Conservation (phyloP, 2,797 vertebrate species). For the Ataeniobius toweri region DNA sequence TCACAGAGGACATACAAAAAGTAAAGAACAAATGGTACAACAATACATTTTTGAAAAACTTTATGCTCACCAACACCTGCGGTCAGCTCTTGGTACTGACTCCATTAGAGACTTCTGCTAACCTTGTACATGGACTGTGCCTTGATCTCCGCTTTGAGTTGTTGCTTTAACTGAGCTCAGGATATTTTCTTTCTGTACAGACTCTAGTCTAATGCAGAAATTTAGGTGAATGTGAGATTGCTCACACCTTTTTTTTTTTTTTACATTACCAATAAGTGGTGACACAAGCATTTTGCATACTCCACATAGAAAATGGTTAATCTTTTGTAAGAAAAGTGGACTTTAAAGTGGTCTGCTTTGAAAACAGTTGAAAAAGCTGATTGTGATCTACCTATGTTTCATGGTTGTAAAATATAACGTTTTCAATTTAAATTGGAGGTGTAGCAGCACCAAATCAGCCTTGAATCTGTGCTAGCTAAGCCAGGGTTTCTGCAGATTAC, state of each 20-base stretch:
- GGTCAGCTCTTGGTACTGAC: not conserved
- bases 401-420: not conserved
- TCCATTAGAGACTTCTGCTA: not conserved
- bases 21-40: not conserved
- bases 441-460: not conserved
- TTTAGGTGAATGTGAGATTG: not conserved
- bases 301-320: not conserved
- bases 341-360: not conserved
- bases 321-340: not conserved
- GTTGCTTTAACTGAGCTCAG: not conserved
- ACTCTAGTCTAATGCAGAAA: not conserved
- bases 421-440: not conserved
- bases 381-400: not conserved
- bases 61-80: not conserved
- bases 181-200: not conserved
- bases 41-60: not conserved
- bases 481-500: not conserved
- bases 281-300: not conserved
- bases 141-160: not conserved
- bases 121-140: not conserved
- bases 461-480: not conserved
- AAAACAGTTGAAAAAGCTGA: not conserved
- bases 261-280: not conserved
- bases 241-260: not conserved
- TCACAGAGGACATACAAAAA: not conserved